phyloP scores from a whole-genome alignment of 1,140 invertebrate genomes.

The Drosophila kanapiae region DNA sequence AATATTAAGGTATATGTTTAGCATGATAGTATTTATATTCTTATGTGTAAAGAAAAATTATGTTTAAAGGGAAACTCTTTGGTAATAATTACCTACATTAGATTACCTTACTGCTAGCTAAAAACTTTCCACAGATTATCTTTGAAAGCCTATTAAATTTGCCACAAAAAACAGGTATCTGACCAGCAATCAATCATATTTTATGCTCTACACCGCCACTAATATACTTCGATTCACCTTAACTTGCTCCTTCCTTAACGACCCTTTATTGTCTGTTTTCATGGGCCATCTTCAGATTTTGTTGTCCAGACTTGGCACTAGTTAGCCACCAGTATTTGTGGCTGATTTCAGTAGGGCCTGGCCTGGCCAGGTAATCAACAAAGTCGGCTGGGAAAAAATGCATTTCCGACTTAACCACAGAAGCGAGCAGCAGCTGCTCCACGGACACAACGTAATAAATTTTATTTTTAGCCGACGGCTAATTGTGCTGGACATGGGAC shows the following conservation, averaged over 20 bases:
- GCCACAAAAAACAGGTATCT: background rate
- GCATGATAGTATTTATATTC: background rate
- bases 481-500: conserved; percentile 62
- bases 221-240: conserved; percentile 44
- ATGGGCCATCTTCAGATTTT: conserved; percentile 17
- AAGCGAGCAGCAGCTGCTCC: conserved; percentile 35
- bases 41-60: background rate
- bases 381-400: conserved; percentile 20
- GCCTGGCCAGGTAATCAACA: conserved; percentile 28
- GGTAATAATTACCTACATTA: background rate
- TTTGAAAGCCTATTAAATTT: conserved; percentile 7
- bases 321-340: conserved; percentile 25
- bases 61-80: background rate
- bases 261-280: conserved; percentile 31
- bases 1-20: background rate
- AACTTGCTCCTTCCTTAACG: conserved; percentile 21
- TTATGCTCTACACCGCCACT: conserved; percentile 8
- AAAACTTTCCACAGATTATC: conserved; percentile 3
- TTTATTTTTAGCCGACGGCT: conserved; percentile 73
- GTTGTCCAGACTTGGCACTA: conserved; percentile 31
- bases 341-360: conserved; percentile 11
- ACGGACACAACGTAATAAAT: conserved; percentile 67
- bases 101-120: background rate
- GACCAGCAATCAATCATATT: conserved; percentile 38
- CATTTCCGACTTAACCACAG: conserved; percentile 38